These are phyloP conservation scores for Amazona guildingii DNA, from an alignment of 2,113 vertebrate genomes.

Conservation along the genomic window DNA sequence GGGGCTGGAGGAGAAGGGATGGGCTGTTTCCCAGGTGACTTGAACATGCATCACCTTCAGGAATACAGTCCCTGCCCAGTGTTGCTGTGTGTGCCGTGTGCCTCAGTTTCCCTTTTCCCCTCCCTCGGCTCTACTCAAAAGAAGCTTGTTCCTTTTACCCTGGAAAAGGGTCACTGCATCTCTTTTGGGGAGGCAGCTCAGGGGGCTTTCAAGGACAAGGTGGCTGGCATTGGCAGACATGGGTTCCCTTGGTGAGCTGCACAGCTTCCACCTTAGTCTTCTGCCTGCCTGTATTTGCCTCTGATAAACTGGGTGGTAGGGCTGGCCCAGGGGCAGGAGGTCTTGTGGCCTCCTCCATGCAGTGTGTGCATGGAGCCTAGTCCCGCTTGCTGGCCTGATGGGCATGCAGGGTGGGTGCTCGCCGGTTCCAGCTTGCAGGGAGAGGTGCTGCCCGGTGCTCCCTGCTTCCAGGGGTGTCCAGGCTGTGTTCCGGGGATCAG, in stretches of 20 bases:
- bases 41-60: not conserved
- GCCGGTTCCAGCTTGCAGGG: not conserved
- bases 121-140: not conserved
- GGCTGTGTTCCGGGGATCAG: not conserved
- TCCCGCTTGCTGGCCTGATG: not conserved
- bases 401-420: not conserved
- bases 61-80: not conserved
- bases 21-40: not conserved
- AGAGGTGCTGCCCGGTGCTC: not conserved
- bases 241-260: rapidly evolving
- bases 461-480: not conserved
- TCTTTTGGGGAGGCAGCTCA: not conserved
- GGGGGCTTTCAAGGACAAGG: not conserved
- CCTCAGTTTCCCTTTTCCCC: not conserved
- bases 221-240: not conserved
- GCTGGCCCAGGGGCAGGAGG: not conserved
- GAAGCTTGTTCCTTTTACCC: not conserved
- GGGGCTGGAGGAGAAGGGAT: not conserved
- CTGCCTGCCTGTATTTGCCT: not conserved
- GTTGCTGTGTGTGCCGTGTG: not conserved
- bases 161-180: not conserved
- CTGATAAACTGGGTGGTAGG: rapidly evolving
- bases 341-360: rapidly evolving
- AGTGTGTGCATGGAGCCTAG: rapidly evolving
- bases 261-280: not conserved